Conservation (phyloP, 2,888 invertebrate genomes). For the Mechanitis messenoides region DNA sequence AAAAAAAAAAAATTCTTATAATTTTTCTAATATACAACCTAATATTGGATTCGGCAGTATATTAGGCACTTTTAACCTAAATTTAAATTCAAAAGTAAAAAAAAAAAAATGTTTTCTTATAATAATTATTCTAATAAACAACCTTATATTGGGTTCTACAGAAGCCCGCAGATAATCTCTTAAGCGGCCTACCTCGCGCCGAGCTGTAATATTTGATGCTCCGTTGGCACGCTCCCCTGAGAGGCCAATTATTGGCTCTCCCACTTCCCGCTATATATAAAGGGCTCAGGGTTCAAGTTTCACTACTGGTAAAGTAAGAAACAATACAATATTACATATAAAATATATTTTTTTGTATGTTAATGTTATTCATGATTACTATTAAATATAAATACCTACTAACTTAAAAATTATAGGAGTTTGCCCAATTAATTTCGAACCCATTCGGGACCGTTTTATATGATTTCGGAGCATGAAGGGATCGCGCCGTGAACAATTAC, state of each 20-base stretch:
- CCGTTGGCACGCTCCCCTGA: slow-evolving; percentile 11
- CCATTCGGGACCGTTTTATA: too few relatives aligned
- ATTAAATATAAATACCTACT: too few relatives aligned
- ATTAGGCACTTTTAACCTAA: too few relatives aligned
- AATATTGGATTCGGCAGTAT: too few relatives aligned
- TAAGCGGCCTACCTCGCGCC: slow-evolving; percentile 10
- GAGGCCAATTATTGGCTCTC: slow-evolving; percentile 19
- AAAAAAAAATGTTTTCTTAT: neutral
- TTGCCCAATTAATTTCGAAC: too few relatives aligned
- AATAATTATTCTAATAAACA: slow-evolving; percentile 5
- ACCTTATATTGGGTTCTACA: neutral
- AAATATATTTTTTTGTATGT: neutral
- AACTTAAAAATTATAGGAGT: too few relatives aligned
- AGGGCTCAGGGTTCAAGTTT: slow-evolving; percentile 9
- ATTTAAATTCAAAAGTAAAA: too few relatives aligned
- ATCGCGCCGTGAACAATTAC: too few relatives aligned
- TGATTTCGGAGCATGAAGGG: too few relatives aligned
- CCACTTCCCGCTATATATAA: slow-evolving; percentile 13
- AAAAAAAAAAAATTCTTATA: too few relatives aligned
- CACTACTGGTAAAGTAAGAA: neutral
- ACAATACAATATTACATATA: neutral
- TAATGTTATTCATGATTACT: too few relatives aligned
- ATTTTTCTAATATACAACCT: too few relatives aligned
- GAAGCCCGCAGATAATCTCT: slow-evolving; percentile 4
- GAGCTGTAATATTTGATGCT: slow-evolving; percentile 12